Conservation (phyloP, 2,888 invertebrate species). For the Agrochola lychnidis region DNA sequence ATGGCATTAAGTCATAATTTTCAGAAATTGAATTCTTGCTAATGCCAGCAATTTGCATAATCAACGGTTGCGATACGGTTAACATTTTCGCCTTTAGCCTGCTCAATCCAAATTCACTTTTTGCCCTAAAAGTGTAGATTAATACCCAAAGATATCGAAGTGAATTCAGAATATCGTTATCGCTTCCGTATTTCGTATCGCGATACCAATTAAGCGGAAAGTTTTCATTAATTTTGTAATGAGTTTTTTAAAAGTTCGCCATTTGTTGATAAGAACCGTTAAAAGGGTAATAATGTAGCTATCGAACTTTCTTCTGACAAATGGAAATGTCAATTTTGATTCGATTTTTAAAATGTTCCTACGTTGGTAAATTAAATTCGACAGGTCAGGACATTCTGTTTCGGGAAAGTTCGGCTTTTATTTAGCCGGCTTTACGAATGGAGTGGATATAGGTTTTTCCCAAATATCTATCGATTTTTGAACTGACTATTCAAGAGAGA, state of each 20-base stretch:
- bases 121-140: conserved; percentile 54
- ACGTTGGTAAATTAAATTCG: not conserved
- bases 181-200: conserved; percentile 57
- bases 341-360: conserved; percentile 1
- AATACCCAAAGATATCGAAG: conserved; percentile 57
- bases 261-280: conserved; percentile 31
- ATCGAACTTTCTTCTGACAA: conserved; percentile 10
- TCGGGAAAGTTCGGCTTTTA: not conserved
- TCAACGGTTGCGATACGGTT: conserved; percentile 66
- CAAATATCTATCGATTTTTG: not conserved
- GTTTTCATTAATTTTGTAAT: conserved; percentile 56
- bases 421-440: not conserved
- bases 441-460: not conserved
- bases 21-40: conserved; percentile 84
- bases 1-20: conserved; percentile 80
- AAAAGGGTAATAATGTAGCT: conserved; percentile 18
- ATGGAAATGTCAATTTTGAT: conserved; percentile 15
- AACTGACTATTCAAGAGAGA: not conserved
- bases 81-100: conserved; percentile 67
- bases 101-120: not conserved
- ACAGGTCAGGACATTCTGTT: not conserved
- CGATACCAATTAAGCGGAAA: conserved; percentile 50
- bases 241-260: conserved; percentile 42
- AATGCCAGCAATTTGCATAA: conserved; percentile 83
- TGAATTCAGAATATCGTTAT: conserved; percentile 46